Percentiles rank a stretch among this genome's conserved stretches.
Conservation (phyloP, 53 echinoderm and acorn worm genomes). For the Patiria pectinifera region DNA sequence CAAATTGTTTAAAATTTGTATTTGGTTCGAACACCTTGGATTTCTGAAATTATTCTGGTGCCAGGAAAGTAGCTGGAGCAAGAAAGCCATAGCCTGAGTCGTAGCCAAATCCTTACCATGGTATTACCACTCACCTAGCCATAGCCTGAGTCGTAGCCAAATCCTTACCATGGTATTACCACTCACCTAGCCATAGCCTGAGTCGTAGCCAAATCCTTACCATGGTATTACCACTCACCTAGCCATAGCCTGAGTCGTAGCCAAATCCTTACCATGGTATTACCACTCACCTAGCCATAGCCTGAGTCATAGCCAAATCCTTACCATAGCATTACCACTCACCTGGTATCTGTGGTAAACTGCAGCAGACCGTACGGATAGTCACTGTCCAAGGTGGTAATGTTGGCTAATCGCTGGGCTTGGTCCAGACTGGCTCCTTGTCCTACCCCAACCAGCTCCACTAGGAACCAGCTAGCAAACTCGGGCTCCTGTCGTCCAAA, state of each 20-base stretch:
- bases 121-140: constrained; percentile 63
- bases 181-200: constrained; percentile 65
- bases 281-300: constrained; percentile 65
- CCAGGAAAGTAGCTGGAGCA: too few relatives aligned
- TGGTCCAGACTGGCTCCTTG: constrained; percentile 78
- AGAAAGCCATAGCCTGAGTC: too few relatives aligned
- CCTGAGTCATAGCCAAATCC: too few relatives aligned
- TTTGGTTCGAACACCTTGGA: too few relatives aligned
- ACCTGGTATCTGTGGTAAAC: constrained; percentile 87
- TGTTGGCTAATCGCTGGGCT: constrained; percentile 72
- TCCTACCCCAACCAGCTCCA: constrained; percentile 83
- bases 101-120: background rate
- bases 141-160: too few relatives aligned
- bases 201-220: background rate
- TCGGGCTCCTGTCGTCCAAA: constrained; percentile 78
- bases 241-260: too few relatives aligned
- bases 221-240: constrained; percentile 61
- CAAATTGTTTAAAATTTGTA: too few relatives aligned
- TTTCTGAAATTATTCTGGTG: too few relatives aligned
- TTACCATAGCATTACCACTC: constrained; percentile 8
- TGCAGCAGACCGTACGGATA: constrained; percentile 88
- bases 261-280: background rate
- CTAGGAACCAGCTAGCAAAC: constrained; percentile 84
- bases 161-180: background rate
- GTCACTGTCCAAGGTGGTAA: constrained; percentile 94